Percentiles rank a stretch among this genome's conserved stretches.
Conservation (phyloP, 2,113 vertebrate species). For the Porphyrio hochstetteri region DNA sequence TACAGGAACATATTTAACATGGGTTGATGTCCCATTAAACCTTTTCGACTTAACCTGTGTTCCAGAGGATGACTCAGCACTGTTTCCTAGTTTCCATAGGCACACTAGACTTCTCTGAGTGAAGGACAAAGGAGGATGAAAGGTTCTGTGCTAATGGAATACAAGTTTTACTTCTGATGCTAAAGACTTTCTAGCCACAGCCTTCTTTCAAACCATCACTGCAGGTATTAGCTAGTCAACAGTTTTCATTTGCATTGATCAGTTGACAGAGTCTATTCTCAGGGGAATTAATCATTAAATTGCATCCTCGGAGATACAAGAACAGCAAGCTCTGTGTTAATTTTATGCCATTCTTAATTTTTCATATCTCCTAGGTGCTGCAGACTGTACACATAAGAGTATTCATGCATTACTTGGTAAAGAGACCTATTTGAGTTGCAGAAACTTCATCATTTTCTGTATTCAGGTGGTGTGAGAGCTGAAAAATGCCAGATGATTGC, state of each 20-base stretch:
- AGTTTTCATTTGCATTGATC: conserved; percentile 46
- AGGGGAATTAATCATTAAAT: conserved; percentile 39
- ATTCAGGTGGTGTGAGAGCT: neutral
- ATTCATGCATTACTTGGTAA: conserved; percentile 47
- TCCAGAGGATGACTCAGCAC: neutral
- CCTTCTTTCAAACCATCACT: neutral
- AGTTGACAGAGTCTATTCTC: conserved; percentile 19
- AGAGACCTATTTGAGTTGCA: conserved; percentile 1
- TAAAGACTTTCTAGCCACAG: neutral
- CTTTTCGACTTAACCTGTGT: neutral
- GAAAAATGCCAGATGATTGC: conserved; percentile 19
- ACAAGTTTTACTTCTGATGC: neutral
- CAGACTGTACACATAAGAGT: neutral
- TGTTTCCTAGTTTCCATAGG: neutral
- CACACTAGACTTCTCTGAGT: neutral
- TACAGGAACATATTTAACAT: neutral
- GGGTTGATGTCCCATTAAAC: neutral
- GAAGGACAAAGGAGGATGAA: neutral
- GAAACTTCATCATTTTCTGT: conserved; percentile 27
- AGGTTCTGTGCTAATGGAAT: neutral
- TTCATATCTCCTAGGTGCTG: conserved; percentile 32
- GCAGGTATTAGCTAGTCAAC: conserved; percentile 4
- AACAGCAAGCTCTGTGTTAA: conserved; percentile 57
- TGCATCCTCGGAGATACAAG: conserved; percentile 35
- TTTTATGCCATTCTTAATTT: conserved; percentile 63